Evolutionary conservation across 2,888 invertebrate genomes (phyloP).

Genomic region (Tenthredo mesomela): DNA sequence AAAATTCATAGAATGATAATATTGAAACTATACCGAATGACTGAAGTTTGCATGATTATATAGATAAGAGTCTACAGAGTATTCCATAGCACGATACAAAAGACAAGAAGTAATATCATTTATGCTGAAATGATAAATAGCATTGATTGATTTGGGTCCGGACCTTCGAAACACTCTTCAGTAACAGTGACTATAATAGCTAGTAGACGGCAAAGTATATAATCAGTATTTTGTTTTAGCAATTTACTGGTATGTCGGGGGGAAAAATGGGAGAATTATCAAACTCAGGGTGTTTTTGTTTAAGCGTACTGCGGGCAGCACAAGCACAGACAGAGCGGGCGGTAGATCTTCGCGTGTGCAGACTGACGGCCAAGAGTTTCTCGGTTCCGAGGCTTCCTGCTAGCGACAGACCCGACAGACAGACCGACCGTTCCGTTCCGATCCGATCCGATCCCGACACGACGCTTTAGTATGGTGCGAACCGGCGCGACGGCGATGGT

Average conservation of each 20-base stretch:
- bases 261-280: constrained; percentile 48
- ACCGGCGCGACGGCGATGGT: constrained; percentile 91
- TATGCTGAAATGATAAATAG: constrained; percentile 19
- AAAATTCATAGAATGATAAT: constrained; percentile 17
- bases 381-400: constrained; percentile 78
- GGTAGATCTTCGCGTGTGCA: constrained; percentile 73
- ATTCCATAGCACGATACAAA: constrained; percentile 21
- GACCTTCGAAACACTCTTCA: constrained; percentile 50
- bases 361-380: constrained; percentile 60
- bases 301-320: constrained; percentile 55
- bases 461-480: constrained; percentile 88
- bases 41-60: not conserved
- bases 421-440: constrained; percentile 71
- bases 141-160: constrained; percentile 48
- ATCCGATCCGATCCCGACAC: constrained; percentile 71
- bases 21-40: not conserved
- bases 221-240: constrained; percentile 51
- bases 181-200: constrained; percentile 41
- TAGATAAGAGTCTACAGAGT: constrained; percentile 27
- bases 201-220: constrained; percentile 48
- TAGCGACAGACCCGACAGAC: constrained; percentile 68
- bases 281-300: constrained; percentile 52
- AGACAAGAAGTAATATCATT: constrained; percentile 13
- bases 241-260: constrained; percentile 49
- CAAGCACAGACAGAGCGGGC: constrained; percentile 58